Conservation (phyloP, 2,888 invertebrate species). For the Pilophorus perplexus region DNA sequence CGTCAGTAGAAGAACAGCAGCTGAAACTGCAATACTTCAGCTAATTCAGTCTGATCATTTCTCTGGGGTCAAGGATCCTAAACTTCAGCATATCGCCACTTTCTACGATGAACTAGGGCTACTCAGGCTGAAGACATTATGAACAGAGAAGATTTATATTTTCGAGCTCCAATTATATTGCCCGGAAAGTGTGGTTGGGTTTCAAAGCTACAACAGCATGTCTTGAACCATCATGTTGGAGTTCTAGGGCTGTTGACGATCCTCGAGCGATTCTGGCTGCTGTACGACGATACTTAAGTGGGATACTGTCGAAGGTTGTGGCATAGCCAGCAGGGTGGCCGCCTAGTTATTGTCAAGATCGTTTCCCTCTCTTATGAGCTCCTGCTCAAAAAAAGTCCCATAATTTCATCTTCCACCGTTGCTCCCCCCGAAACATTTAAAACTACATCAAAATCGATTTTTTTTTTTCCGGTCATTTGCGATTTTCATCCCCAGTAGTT, state of each 20-base stretch:
- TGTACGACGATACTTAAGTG: too few relatives aligned
- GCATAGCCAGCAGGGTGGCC: too few relatives aligned
- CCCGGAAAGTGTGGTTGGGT: background rate
- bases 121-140: background rate
- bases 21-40: background rate
- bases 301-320: too few relatives aligned
- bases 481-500: too few relatives aligned
- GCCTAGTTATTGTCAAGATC: too few relatives aligned
- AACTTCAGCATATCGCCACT: background rate
- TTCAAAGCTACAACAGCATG: conserved; percentile 2
- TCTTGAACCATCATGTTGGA: background rate
- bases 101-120: conserved; percentile 1
- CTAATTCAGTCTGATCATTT: conserved; percentile 11
- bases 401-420: too few relatives aligned
- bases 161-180: conserved; percentile 7
- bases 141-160: conserved; percentile 8
- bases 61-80: background rate
- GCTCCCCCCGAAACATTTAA: too few relatives aligned
- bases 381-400: too few relatives aligned
- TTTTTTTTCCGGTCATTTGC: too few relatives aligned
- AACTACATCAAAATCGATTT: too few relatives aligned
- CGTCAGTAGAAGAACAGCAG: background rate
- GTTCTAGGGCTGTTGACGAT: background rate
- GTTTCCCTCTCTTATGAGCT: too few relatives aligned
- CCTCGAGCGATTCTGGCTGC: background rate